Conservation (phyloP, 2,888 invertebrate species). For the Trimorus sp. region DNA sequence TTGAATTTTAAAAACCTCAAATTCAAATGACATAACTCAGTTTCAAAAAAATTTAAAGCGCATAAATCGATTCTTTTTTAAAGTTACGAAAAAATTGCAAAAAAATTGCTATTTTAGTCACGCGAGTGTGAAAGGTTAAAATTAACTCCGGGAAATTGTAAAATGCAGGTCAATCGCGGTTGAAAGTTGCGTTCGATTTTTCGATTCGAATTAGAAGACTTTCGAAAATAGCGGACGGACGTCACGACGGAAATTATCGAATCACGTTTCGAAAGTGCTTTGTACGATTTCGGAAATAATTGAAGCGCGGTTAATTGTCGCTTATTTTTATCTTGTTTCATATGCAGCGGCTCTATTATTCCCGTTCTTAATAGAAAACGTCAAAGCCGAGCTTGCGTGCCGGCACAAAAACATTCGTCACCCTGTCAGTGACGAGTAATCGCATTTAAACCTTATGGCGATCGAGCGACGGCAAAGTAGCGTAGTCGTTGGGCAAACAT, state of each 20-base stretch:
- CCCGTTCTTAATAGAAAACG: conserved; percentile 24
- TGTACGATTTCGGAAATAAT: conserved; percentile 28
- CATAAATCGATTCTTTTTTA: too few relatives aligned
- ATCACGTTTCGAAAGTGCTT: conserved; percentile 5
- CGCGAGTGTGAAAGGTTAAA: too few relatives aligned
- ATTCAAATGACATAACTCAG: too few relatives aligned
- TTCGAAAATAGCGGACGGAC: conserved; percentile 9
- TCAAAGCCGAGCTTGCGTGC: conserved; percentile 45
- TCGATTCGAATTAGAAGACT: conserved; percentile 3
- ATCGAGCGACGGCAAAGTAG: conserved; percentile 43
- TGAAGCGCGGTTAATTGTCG: conserved; percentile 25
- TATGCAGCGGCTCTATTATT: conserved; percentile 33
- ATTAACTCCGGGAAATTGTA: too few relatives aligned
- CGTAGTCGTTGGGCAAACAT: conserved; percentile 49
- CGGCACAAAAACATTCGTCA: conserved; percentile 57
- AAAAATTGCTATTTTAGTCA: too few relatives aligned
- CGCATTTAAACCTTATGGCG: conserved; percentile 56
- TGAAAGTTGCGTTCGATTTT: too few relatives aligned
- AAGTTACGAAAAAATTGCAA: too few relatives aligned
- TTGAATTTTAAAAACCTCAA: too few relatives aligned
- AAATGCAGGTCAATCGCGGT: too few relatives aligned
- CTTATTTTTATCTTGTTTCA: conserved; percentile 41
- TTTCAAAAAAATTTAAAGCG: too few relatives aligned
- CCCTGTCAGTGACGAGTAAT: conserved; percentile 56
- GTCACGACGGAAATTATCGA: conserved; percentile 5